Conservation (phyloP, 2,888 invertebrate genomes). For the Nematopogon swammerdamellus region DNA sequence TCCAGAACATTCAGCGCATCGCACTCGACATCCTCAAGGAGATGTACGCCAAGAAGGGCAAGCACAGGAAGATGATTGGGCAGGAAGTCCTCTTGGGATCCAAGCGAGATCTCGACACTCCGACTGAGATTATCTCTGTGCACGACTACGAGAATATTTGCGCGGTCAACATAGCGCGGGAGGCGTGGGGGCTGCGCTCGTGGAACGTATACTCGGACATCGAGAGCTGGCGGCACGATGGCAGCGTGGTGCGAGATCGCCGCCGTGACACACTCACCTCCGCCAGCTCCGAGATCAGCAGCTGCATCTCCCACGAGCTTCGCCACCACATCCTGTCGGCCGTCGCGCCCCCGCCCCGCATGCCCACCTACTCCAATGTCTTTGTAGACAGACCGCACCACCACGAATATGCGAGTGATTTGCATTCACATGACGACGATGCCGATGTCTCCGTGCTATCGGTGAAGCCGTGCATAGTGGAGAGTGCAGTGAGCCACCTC, state of each 20-base stretch:
- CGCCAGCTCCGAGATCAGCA: slow-evolving; percentile 54
- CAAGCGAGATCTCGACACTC: slow-evolving; percentile 47
- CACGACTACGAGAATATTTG: slow-evolving; percentile 67
- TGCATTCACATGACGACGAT: slow-evolving; percentile 39
- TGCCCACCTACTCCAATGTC: slow-evolving; percentile 45
- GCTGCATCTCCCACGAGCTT: slow-evolving; percentile 43
- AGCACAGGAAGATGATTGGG: slow-evolving; percentile 30
- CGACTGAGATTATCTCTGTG: slow-evolving; percentile 58
- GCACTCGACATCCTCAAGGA: slow-evolving; percentile 51
- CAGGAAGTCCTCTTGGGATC: slow-evolving; percentile 31
- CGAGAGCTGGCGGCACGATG: slow-evolving; percentile 61
- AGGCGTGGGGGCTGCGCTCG: slow-evolving; percentile 62
- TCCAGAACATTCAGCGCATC: slow-evolving; percentile 52
- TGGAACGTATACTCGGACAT: slow-evolving; percentile 66
- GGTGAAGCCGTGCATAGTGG: slow-evolving; percentile 55
- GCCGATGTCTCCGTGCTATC: slow-evolving; percentile 32
- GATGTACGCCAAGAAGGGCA: slow-evolving; percentile 50
- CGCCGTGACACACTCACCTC: slow-evolving; percentile 56
- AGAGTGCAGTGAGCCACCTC: slow-evolving; percentile 51
- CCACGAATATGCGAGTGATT: slow-evolving; percentile 51
- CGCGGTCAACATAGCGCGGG: slow-evolving; percentile 61
- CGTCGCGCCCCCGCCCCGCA: slow-evolving; percentile 35
- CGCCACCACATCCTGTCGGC: slow-evolving; percentile 41
- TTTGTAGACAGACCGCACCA: slow-evolving; percentile 42
- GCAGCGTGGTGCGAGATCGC: slow-evolving; percentile 58